phyloP scores from a whole-genome alignment of 2,113 vertebrate genomes.

The Pseudorhombus dupliciocellatus region DNA sequence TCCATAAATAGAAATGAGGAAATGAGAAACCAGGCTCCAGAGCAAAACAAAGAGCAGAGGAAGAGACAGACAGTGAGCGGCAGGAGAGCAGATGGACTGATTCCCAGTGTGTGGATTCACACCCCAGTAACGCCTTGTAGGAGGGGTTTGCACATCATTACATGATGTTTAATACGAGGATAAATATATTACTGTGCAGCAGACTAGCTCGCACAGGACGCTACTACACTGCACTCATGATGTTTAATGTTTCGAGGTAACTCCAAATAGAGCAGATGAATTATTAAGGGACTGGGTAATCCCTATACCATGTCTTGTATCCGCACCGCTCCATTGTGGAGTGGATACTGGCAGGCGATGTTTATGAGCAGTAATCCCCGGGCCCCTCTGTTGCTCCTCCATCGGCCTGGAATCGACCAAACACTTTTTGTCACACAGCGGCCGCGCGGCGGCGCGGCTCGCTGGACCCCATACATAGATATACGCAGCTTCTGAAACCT shows the following conservation, averaged over 20 bases:
- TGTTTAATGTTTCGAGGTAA: conserved; percentile 45
- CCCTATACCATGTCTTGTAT: conserved; percentile 2
- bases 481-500: conserved; percentile 27
- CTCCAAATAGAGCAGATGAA: conserved; percentile 37
- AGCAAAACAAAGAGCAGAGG: neutral
- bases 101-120: neutral
- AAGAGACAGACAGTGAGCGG: neutral
- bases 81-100: neutral
- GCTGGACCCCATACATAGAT: conserved; percentile 23
- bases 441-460: conserved; percentile 8
- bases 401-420: conserved; percentile 55
- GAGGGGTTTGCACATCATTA: neutral
- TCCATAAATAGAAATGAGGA: conserved; percentile 10
- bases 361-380: conserved; percentile 61
- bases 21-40: neutral
- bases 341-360: conserved; percentile 35
- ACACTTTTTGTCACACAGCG: conserved; percentile 22
- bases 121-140: neutral
- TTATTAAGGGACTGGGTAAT: conserved; percentile 32
- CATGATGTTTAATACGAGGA: neutral
- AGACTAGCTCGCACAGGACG: neutral
- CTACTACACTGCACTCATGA: neutral
- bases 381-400: conserved; percentile 25
- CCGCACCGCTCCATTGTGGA: neutral
- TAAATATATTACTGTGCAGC: neutral